phyloP scores from a whole-genome alignment of 23 tunicate species.

The Trididemnum miniatum region DNA sequence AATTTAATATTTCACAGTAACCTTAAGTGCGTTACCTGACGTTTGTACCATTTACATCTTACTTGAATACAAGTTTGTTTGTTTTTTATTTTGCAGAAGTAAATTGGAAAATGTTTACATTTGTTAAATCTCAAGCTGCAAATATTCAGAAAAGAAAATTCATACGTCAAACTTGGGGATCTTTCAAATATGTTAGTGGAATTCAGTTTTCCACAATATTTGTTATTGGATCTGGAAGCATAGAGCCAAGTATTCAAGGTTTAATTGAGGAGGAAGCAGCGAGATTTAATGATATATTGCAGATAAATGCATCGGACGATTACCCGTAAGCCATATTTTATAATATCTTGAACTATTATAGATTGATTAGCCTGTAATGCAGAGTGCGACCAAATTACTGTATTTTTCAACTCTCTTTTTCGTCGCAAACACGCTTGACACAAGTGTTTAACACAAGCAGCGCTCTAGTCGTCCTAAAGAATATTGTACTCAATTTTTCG shows the following conservation, averaged over 20 bases:
- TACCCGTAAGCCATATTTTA: conserved; percentile 13
- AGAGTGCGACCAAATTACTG: too few species aligned
- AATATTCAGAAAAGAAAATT: not conserved
- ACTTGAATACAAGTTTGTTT: too few species aligned
- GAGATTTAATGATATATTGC: not conserved
- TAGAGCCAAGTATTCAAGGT: not conserved
- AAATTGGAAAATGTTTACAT: conserved; percentile 21
- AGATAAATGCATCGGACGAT: not conserved
- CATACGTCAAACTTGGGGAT: conserved; percentile 26
- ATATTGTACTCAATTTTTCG: too few species aligned
- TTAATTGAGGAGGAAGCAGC: not conserved
- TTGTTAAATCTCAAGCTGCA: conserved; percentile 1
- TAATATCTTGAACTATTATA: too few species aligned
- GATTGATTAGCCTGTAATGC: too few species aligned
- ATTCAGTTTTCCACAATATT: not conserved
- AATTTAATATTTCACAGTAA: too few species aligned
- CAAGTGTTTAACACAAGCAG: too few species aligned
- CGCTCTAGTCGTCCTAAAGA: too few species aligned
- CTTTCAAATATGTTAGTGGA: not conserved
- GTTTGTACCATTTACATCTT: too few species aligned
- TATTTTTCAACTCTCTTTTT: too few species aligned
- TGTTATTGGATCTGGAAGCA: not conserved
- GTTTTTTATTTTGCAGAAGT: not conserved
- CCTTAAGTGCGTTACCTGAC: too few species aligned
- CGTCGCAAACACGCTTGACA: too few species aligned